Percentiles rank a stretch among this genome's conserved stretches.
Evolutionary conservation across 1,140 invertebrate species (phyloP).

Genomic region (Brachionus calyciflorus): DNA sequence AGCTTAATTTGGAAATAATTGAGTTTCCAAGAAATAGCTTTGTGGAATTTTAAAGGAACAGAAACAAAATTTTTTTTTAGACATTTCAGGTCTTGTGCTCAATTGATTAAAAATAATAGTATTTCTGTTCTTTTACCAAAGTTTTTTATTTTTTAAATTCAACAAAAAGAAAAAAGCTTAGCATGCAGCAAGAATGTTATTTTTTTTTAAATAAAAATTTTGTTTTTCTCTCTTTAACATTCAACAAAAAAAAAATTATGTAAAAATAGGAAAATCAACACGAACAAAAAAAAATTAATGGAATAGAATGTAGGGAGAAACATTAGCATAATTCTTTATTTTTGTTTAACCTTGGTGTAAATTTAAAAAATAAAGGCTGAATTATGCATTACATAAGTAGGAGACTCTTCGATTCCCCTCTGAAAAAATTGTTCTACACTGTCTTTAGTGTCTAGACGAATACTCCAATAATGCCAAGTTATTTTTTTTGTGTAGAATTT

Average conservation of each 20-base stretch:
- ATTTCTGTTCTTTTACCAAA: not conserved
- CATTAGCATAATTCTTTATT: constrained; percentile 34
- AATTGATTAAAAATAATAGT: too few relatives aligned
- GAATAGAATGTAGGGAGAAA: constrained; percentile 4
- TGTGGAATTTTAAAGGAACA: not conserved
- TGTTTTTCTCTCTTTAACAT: not conserved
- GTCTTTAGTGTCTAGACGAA: constrained; percentile 13
- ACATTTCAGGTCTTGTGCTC: not conserved
- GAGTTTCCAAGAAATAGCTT: too few relatives aligned
- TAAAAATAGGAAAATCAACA: constrained; percentile 12
- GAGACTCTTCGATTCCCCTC: not conserved
- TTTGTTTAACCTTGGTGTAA: constrained; percentile 31
- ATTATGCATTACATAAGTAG: too few relatives aligned
- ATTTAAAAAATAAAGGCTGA: not conserved
- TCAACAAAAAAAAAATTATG: constrained; percentile 15
- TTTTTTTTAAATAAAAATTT: constrained; percentile 3
- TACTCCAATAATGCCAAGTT: too few relatives aligned
- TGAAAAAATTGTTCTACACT: not conserved
- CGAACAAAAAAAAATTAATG: constrained; percentile 14
- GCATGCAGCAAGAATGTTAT: not conserved
- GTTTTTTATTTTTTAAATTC: not conserved
- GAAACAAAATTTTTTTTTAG: not conserved
- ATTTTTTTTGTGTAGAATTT: too few relatives aligned
- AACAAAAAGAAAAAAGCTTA: too few relatives aligned
- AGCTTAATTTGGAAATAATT: not conserved